These are phyloP conservation scores for Drosophila auraria DNA, from an alignment of 1,140 invertebrate genomes.

Conservation along the genomic window DNA sequence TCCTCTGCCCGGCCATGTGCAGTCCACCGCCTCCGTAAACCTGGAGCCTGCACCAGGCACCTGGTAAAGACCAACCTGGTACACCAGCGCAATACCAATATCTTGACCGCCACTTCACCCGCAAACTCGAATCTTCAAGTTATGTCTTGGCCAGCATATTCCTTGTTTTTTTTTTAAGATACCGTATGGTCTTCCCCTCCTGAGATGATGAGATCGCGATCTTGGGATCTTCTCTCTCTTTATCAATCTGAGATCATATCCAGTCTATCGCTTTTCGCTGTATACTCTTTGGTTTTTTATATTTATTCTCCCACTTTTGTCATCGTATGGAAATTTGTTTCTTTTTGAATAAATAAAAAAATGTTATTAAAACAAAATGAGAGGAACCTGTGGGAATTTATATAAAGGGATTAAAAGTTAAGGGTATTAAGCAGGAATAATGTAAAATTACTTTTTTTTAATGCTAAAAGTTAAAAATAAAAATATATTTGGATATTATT, in stretches of 20 bases:
- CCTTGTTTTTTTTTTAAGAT: conserved; percentile 40
- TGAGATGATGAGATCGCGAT: conserved; percentile 4
- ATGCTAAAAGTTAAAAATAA: no score
- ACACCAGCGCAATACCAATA: conserved; percentile 40
- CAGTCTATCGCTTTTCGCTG: conserved; percentile 49
- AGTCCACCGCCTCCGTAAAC: conserved; percentile 85
- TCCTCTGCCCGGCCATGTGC: conserved; percentile 86
- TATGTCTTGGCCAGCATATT: neutral
- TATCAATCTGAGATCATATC: conserved; percentile 55
- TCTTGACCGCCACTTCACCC: conserved; percentile 41
- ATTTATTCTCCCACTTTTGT: conserved; percentile 57
- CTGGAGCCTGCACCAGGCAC: conserved; percentile 86
- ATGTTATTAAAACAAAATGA: conserved; percentile 37
- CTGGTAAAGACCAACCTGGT: conserved; percentile 62
- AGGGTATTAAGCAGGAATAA: no score
- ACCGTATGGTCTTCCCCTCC: conserved; percentile 23
- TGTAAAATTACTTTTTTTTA: no score
- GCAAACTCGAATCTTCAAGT: conserved; percentile 6
- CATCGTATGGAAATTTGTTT: conserved; percentile 70
- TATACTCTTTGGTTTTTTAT: conserved; percentile 30
- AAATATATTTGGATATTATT: no score
- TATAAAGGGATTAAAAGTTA: no score
- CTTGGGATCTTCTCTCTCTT: conserved; percentile 8
- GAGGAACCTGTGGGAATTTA: neutral
- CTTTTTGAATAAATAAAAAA: conserved; percentile 51